A percentile compares a stretch with the other conserved stretches of the same genome.
Conservation (phyloP, 1,140 invertebrate species). For the Drosophila watanabei region DNA sequence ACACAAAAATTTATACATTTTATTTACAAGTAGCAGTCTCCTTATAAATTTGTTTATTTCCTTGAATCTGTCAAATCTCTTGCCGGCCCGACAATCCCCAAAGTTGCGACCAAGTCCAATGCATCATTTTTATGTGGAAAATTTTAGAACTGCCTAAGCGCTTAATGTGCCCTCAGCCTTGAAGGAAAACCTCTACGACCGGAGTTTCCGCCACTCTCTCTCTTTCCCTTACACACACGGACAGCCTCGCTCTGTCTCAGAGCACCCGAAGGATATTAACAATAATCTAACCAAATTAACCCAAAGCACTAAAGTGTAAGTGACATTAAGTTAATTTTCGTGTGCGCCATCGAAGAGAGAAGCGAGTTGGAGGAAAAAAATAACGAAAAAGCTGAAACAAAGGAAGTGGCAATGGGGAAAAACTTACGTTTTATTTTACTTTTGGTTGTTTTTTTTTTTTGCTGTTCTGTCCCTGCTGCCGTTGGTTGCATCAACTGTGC, state of each 20-base stretch:
- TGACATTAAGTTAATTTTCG: constrained; percentile 85
- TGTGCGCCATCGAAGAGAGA: constrained; percentile 63
- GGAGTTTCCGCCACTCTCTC: constrained; percentile 15
- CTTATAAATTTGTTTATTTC: constrained; percentile 1
- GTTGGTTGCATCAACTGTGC: constrained; percentile 74
- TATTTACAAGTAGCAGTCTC: not conserved
- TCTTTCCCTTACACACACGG: not conserved
- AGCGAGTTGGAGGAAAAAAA: constrained; percentile 35
- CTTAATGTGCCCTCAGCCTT: constrained; percentile 62
- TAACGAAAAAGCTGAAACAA: constrained; percentile 36
- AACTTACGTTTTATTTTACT: constrained; percentile 67
- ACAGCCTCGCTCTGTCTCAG: constrained; percentile 23
- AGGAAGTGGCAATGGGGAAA: constrained; percentile 38
- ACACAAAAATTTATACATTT: no score
- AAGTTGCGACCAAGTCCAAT: constrained; percentile 56
- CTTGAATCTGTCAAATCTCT: constrained; percentile 33
- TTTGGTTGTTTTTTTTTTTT: constrained; percentile 11
- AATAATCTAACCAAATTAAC: constrained; percentile 85
- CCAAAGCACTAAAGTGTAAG: constrained; percentile 84
- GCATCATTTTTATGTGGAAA: constrained; percentile 78
- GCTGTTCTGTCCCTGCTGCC: constrained; percentile 37
- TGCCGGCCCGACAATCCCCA: constrained; percentile 47
- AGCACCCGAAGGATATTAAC: constrained; percentile 82
- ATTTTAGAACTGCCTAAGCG: constrained; percentile 71
- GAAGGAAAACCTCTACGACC: constrained; percentile 8